Base-by-base conservation (phyloP, 2,888 invertebrate genomes). In the Asteroscopus sphinx region DNA sequence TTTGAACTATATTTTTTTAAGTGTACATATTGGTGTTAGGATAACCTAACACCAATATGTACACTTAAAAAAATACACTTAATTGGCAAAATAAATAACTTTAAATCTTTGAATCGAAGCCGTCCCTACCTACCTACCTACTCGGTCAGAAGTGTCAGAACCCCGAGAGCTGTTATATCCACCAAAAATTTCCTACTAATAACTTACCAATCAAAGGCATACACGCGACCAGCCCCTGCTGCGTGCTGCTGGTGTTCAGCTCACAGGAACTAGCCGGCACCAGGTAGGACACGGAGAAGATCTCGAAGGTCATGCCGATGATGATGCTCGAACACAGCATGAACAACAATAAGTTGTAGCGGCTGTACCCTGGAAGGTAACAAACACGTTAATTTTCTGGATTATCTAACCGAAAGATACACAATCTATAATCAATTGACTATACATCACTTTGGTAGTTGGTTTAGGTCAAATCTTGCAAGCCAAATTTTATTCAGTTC, bases 241-340 rank as follows among this genome's bases (percentile, higher is more conserved):
- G 87, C 0, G 73, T 59, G 44, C 85, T 88, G 30, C 78, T 85
- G 76, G 85, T 94, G 62, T 70, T 68, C 53, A 90, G 87, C 77
- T 95, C 94, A 56, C 93, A 92, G 0, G 86, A 87, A 40, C 91
- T 92, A 41, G 87, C 91, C 0, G 92, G 88, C 26, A 92, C 92
- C 71, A 93, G 70, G 72, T 87, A 93, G 0, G 92, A 86, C 13
- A 93, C 90, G 8, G 92, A 91, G 69, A 88, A 82, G 28, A 87
- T 82, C 77, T 93, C 93, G 42, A 85, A 90, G 0, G 80, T 80
- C 92, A 92, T 91, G 3, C 89, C 89, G 30, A 81, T 67, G 49
- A 91, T 86, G 58, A 92, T 80, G 36, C 81, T 80, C 13, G 83
- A 54, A 47, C 85, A 80, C 0, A 92, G 69, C 11, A 85, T 0